Evolutionary conservation across 2,888 invertebrate species (phyloP), one percentile per base, ranked within the genome.

Genomic region (Cataglyphis albicans): DNA sequence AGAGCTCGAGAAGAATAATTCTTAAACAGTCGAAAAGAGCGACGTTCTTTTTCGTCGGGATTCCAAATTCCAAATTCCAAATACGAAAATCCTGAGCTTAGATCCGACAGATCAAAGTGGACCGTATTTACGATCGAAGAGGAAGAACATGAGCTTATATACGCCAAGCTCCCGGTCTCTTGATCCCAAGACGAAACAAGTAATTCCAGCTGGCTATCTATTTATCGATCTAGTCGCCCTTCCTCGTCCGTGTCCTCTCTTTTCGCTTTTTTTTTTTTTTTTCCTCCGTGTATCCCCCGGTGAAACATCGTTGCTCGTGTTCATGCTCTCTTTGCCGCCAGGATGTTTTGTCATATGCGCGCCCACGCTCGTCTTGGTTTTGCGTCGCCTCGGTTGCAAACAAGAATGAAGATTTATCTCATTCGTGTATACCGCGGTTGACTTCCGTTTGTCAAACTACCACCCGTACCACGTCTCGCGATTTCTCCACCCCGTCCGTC

Each of bases 401-500:
- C 78, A 72, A 59, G 48, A 80, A 72, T 80, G 78, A 80, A 80
- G 78, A 80, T 80, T 80, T 80, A 80, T 80, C 78, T 44, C 18
- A 12, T 12, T 25, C 59, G 59, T 80, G 78, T 72, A 25, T 72
- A 25, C 25, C 78, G 72, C 59, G 72, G 78, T 72, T 72, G 78
- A 80, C 78, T 80, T 80, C 78, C 78, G 78, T 80, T 80, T 80
- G 72, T 80, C 78, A 80, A 72, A 80, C 59, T 41, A 35, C 59
- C 29, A 29, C 44, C 59, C 29, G 3, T 6, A 35, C 35, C 6
- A 6, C 35, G 35, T 61, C 59, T 48, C 72, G 59, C 78, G 72
- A 80, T 72, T 80, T 80, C 55, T 48, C 7, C 78, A 59, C 38
- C 59, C 59, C 10, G 70, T 44, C 41, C 6, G 59, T 44, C 41